These are phyloP conservation scores for Triplophysa dalaica DNA, from an alignment of 2,113 vertebrate genomes.

Conservation along the genomic window DNA sequence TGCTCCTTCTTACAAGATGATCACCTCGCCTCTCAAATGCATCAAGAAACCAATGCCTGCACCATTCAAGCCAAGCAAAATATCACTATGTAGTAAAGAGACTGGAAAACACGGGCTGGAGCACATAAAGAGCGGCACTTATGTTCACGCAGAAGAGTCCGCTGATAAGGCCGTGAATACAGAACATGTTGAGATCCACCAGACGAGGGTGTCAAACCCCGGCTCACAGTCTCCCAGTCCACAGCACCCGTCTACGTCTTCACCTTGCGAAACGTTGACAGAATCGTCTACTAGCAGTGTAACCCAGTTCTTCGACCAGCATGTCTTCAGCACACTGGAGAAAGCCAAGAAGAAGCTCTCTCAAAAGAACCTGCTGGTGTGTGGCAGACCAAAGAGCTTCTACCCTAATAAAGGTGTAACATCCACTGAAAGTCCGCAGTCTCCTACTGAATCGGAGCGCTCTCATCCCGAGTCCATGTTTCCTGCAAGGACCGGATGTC, in stretches of 20 bases:
- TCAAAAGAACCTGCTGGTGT: constrained; percentile 56
- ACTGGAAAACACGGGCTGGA: constrained; percentile 56
- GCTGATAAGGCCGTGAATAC: constrained; percentile 41
- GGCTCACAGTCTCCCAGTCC: constrained; percentile 56
- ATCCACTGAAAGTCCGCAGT: constrained; percentile 32
- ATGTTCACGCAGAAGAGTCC: constrained; percentile 47
- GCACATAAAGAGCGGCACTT: constrained; percentile 49
- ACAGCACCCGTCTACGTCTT: constrained; percentile 56
- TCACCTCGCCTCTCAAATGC: constrained; percentile 53
- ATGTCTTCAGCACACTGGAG: constrained; percentile 67
- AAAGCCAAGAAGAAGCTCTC: constrained; percentile 71
- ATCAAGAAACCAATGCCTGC: constrained; percentile 68
- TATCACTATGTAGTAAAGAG: constrained; percentile 50
- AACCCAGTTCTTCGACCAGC: constrained; percentile 53
- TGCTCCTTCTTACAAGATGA: constrained; percentile 36
- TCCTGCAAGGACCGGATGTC: not conserved
- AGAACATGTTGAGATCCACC: constrained; percentile 43
- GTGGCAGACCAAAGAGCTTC: constrained; percentile 57
- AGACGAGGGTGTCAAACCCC: constrained; percentile 46
- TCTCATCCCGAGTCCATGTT: not conserved
- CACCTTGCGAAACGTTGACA: constrained; percentile 11
- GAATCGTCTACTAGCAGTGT: constrained; percentile 37
- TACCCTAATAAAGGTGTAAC: constrained; percentile 34
- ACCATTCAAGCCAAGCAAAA: constrained; percentile 66
- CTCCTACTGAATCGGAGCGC: constrained; percentile 38